Evolutionary conservation across 2,113 vertebrate genomes (phyloP).

Genomic region (Chascanopsetta lugubris): DNA sequence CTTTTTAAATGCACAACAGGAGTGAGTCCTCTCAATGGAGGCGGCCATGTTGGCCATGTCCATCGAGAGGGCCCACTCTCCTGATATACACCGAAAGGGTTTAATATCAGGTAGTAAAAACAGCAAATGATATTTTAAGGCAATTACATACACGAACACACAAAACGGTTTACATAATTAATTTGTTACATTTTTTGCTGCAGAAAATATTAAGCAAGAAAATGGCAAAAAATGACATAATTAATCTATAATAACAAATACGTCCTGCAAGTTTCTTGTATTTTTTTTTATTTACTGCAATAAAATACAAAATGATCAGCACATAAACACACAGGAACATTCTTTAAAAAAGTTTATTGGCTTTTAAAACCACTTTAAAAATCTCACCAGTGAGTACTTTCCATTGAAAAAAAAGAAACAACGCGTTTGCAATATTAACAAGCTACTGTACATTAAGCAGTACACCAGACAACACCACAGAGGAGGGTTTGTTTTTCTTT

Average conservation of each 20-base stretch:
- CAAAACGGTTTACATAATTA: too few relatives aligned
- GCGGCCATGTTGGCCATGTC: too few relatives aligned
- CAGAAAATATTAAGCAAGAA: background rate
- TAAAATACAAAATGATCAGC: slow-evolving; percentile 33
- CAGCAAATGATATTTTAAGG: too few relatives aligned
- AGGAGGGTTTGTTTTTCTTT: slow-evolving; percentile 85
- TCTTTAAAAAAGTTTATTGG: slow-evolving; percentile 96
- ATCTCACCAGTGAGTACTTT: slow-evolving; percentile 98
- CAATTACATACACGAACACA: too few relatives aligned
- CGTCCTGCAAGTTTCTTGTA: background rate
- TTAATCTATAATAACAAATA: slow-evolving; percentile 7
- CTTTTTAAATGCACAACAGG: too few relatives aligned
- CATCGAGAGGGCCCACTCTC: too few relatives aligned
- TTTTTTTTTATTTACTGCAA: slow-evolving; percentile 21
- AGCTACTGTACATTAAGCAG: slow-evolving; percentile 98
- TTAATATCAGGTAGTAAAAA: too few relatives aligned
- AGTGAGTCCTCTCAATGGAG: too few relatives aligned
- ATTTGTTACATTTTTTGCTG: too few relatives aligned
- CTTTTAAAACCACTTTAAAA: slow-evolving; percentile 99
- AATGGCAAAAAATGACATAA: background rate
- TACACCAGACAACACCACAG: slow-evolving; percentile 97
- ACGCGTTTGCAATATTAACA: slow-evolving; percentile 94
- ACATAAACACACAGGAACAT: slow-evolving; percentile 40
- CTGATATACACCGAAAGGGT: too few relatives aligned
- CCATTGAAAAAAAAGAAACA: slow-evolving; percentile 96